Evolutionary conservation across 2,113 vertebrate genomes (phyloP).

Genomic region (Jacana jacana): DNA sequence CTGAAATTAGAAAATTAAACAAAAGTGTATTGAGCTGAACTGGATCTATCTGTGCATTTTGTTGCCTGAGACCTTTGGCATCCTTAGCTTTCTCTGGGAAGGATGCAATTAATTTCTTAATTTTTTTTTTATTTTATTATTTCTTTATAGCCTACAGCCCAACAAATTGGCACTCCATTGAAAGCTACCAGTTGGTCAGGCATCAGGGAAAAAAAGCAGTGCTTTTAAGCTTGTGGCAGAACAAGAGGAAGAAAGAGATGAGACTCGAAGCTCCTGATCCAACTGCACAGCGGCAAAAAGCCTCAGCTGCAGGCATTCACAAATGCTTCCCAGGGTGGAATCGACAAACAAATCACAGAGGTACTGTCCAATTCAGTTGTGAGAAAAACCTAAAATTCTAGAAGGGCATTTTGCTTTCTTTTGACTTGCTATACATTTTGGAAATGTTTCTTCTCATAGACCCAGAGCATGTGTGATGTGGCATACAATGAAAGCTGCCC

Average conservation of each 20-base stretch:
- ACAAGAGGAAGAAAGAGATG: not conserved
- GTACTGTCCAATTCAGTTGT: not conserved
- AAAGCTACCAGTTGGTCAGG: not conserved
- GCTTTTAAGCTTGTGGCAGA: not conserved
- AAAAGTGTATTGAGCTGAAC: not conserved
- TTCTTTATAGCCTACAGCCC: not conserved
- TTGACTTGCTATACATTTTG: not conserved
- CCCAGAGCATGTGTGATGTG: not conserved
- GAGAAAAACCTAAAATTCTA: not conserved
- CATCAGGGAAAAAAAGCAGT: not conserved
- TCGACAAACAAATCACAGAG: not conserved
- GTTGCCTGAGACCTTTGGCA: not conserved
- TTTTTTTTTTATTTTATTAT: not conserved
- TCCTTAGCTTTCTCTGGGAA: not conserved
- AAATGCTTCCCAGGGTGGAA: not conserved
- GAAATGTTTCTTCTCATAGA: not conserved
- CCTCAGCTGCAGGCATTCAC: not conserved
- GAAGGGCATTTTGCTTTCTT: not conserved
- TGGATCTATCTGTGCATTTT: not conserved
- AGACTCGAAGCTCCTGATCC: not conserved
- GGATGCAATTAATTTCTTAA: not conserved
- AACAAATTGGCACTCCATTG: not conserved
- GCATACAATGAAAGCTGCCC: not conserved
- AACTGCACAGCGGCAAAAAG: not conserved
- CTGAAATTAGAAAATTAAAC: constrained; percentile 10